Percentiles rank a stretch among this genome's conserved stretches.
phyloP scores from a whole-genome alignment of 2,797 vertebrate genomes.

The Philypnodon macrostomus region DNA sequence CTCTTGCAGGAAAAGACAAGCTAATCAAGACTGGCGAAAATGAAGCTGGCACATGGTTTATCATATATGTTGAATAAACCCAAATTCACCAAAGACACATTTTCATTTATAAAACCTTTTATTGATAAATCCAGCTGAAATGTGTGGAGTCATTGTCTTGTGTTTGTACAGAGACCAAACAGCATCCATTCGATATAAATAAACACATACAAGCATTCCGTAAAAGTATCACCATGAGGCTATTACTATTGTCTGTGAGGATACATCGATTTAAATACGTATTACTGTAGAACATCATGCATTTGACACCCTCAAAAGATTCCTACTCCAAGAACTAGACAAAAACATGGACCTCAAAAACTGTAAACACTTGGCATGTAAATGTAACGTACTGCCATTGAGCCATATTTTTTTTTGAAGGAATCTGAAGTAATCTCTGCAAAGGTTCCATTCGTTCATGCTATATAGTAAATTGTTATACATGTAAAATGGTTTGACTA shows the following conservation, averaged over 20 bases:
- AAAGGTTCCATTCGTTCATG: constrained; percentile 23
- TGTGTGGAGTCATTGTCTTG: constrained; percentile 64
- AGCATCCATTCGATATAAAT: constrained; percentile 69
- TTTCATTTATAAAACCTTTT: constrained; percentile 26
- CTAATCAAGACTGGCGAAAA: too few relatives aligned
- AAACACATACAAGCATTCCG: constrained; percentile 62
- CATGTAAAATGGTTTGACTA: constrained; percentile 25
- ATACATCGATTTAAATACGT: constrained; percentile 52
- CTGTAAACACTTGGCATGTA: too few relatives aligned
- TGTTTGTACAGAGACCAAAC: constrained; percentile 49
- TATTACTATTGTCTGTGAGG: constrained; percentile 29
- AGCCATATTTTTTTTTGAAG: too few relatives aligned
- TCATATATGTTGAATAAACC: too few relatives aligned
- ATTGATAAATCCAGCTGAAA: constrained; percentile 73
- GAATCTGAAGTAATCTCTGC: constrained; percentile 24
- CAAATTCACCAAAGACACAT: background rate
- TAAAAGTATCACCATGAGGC: constrained; percentile 2
- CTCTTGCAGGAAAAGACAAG: too few relatives aligned
- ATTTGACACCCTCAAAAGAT: background rate
- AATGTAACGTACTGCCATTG: too few relatives aligned
- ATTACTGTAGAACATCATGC: constrained; percentile 6
- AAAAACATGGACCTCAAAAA: too few relatives aligned
- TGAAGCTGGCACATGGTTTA: too few relatives aligned
- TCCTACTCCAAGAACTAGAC: too few relatives aligned
- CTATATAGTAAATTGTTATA: constrained; percentile 3